Conservation (phyloP, 2,113 vertebrate genomes). For the Pterocles burchelli region DNA sequence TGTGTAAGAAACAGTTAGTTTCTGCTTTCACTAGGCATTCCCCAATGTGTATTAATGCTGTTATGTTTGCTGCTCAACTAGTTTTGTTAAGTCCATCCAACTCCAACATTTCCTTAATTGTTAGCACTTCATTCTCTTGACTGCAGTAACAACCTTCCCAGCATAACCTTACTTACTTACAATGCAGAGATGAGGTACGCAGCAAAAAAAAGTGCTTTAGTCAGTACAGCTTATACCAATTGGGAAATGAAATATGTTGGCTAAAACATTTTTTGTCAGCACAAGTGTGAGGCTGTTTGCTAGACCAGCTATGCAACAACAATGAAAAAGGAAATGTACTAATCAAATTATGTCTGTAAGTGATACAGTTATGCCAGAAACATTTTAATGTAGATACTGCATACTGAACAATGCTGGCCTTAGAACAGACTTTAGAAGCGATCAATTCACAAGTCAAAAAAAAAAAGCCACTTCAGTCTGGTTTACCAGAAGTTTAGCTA, state of each 20-base stretch:
- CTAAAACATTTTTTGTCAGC: neutral
- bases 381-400: neutral
- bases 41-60: neutral
- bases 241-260: neutral
- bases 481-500: neutral
- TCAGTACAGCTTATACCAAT: neutral
- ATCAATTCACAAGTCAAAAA: neutral
- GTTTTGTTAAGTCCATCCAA: neutral
- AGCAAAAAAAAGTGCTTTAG: neutral
- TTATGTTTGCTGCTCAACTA: neutral
- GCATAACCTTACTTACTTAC: neutral
- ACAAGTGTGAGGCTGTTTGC: neutral
- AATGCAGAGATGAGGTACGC: neutral
- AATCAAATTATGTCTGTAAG: neutral
- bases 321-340: neutral
- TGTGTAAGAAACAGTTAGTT: neutral
- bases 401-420: neutral
- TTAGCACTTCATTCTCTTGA: neutral
- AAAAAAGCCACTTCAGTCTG: neutral
- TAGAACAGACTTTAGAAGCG: neutral
- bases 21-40: neutral
- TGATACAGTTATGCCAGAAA: neutral
- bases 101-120: neutral
- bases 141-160: neutral
- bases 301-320: neutral